phyloP scores from a whole-genome alignment of 2,113 vertebrate species.

The Rhineura floridana region DNA sequence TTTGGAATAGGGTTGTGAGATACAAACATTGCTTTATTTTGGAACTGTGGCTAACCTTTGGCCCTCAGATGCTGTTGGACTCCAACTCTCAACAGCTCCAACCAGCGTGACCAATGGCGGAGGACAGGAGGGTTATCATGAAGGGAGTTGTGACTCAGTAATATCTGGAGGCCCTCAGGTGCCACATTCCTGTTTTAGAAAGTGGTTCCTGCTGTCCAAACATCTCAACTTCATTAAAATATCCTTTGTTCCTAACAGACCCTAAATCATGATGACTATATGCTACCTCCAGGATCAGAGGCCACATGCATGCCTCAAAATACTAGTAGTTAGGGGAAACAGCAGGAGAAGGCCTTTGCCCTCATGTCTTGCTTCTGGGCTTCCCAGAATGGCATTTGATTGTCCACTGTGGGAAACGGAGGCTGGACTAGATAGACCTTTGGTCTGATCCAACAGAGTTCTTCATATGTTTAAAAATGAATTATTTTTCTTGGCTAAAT shows the following conservation, averaged over 20 bases:
- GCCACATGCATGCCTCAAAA: too few species aligned
- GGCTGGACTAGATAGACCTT: not conserved
- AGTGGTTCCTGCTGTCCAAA: not conserved
- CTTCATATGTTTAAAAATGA: not conserved
- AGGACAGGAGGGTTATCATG: too few species aligned
- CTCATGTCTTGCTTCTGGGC: not conserved
- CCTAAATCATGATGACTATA: not conserved
- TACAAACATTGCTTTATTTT: not conserved
- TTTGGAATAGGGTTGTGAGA: not conserved
- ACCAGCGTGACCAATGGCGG: too few species aligned
- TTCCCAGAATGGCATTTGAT: not conserved
- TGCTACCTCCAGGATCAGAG: not conserved
- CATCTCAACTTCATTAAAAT: not conserved
- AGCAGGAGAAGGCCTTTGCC: not conserved
- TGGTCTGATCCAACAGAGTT: not conserved
- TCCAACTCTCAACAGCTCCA: too few species aligned
- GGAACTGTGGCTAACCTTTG: not conserved
- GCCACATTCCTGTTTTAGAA: not conserved
- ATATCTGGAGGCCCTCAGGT: too few species aligned
- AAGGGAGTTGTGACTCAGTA: too few species aligned
- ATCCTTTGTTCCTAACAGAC: not conserved
- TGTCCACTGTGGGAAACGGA: not conserved
- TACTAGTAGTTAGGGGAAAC: not conserved
- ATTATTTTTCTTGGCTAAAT: not conserved
- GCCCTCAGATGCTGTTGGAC: too few species aligned